Base-by-base conservation (phyloP, 2,113 vertebrate genomes). In the Delphinapterus leucas region DNA sequence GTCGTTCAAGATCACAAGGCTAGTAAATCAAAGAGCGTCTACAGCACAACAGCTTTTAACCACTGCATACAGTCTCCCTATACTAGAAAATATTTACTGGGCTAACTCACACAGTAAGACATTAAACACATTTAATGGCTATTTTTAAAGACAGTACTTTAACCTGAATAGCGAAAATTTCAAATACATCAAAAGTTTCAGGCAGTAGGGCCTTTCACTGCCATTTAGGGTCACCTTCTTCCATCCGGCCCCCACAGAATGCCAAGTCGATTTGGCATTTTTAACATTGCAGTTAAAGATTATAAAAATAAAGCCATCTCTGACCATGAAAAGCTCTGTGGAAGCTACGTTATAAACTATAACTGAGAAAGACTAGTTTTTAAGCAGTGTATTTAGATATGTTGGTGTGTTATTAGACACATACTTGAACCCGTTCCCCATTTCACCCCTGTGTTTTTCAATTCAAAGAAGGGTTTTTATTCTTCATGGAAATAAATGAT, bases 251-350 rank as follows among this genome's bases (percentile, higher is more conserved):
- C 53, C 41, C 41, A 15, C 38, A 83, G 80, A 96, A 93, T 73
- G 61, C 21, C 25, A 44, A 8, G 14, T 76, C 7, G 0, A 79
- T 60, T 94, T 94, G 63, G 63, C 65, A 93, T 82, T 93, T 97
- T 96, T 92, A 88, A 80, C 38, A 79, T 8, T 82, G 65, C 44
- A 63, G 67, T 63, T 68, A 93, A 95, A 88, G n/a, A 90, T 74
- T 15, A 92, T 83, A 97, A 83, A 94, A 97, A 93, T 90, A 95
- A 97, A 93, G 21, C 61, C 89, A 73, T 89, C n/a, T 86, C 49
- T 65, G 90, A 86, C 71, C n/a, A 12, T 33, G 49, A 49, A 93
- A 74, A 95, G 67, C 61, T 88, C 60, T 70, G 18, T 38, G 12
- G 61, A 21, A 91, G 44, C 65, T 82, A 33, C 9, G 0, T 80